phyloP scores from a whole-genome alignment of 1,140 invertebrate genomes.

The Anastatus disparis region DNA sequence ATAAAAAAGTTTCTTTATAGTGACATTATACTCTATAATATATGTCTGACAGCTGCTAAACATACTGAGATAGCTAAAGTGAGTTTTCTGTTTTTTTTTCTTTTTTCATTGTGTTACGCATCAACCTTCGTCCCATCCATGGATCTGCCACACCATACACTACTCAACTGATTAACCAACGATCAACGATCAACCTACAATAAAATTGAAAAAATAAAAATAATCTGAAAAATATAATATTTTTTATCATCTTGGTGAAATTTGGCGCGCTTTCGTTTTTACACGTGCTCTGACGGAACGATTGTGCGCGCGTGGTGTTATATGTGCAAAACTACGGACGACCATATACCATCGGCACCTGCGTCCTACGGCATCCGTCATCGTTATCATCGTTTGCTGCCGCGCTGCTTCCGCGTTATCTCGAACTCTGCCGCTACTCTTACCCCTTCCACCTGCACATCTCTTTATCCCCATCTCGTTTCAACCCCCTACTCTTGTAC shows the following conservation, averaged over 20 bases:
- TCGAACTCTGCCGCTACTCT: slow-evolving; percentile 32
- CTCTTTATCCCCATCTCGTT: slow-evolving; percentile 41
- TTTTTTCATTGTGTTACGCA: slow-evolving; percentile 35
- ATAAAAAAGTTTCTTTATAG: not conserved
- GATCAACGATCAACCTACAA: not conserved
- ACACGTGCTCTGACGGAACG: slow-evolving; percentile 2
- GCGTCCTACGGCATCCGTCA: slow-evolving; percentile 43
- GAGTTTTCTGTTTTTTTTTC: slow-evolving; percentile 37
- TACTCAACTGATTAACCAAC: slow-evolving; percentile 17
- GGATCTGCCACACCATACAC: slow-evolving; percentile 19
- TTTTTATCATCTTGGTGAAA: too few species aligned
- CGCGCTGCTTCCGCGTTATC: slow-evolving; percentile 48
- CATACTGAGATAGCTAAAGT: slow-evolving; percentile 39
- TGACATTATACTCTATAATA: not conserved
- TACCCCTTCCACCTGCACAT: slow-evolving; percentile 26
- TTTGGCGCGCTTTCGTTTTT: slow-evolving; percentile 12
- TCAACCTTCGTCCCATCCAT: slow-evolving; percentile 41
- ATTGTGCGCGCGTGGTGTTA: slow-evolving; percentile 7
- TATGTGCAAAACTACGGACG: slow-evolving; percentile 24
- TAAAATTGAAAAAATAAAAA: not conserved
- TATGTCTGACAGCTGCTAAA: slow-evolving; percentile 8
- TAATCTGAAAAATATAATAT: not conserved
- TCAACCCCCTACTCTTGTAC: slow-evolving; percentile 41
- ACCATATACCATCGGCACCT: slow-evolving; percentile 14
- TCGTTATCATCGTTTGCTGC: slow-evolving; percentile 47